Conservation (phyloP, 2,888 invertebrate genomes). For the Limnephilus rhombicus region DNA sequence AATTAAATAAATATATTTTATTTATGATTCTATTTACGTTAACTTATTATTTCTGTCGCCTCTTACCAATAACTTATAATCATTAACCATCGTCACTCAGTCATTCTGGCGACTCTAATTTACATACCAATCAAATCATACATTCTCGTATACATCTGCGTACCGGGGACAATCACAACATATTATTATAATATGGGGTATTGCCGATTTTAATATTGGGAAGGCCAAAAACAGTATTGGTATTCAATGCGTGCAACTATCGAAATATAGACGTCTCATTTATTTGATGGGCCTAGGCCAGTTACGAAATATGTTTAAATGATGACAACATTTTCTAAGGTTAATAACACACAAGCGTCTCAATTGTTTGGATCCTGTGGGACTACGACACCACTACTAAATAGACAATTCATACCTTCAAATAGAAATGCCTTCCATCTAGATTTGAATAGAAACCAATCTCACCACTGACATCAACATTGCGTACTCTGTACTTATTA, state of each 20-base stretch:
- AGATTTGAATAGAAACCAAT: no score
- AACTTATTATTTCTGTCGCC: not conserved
- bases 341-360: no score
- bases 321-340: no score
- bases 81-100: not conserved
- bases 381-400: no score
- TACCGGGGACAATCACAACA: not conserved
- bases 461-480: no score
- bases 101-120: not conserved
- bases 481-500: no score
- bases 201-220: not conserved
- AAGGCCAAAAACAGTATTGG: not conserved
- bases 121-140: not conserved
- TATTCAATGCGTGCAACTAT: not conserved
- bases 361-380: no score
- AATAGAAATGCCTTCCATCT: no score
- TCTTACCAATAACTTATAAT: not conserved
- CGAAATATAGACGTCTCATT: not conserved
- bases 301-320: not conserved
- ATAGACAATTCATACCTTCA: no score
- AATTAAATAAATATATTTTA: no score
- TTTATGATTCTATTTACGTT: no score
- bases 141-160: not conserved
- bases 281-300: not conserved
- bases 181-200: not conserved